phyloP scores from a whole-genome alignment of 2,888 invertebrate species.

The Patella caerulea region DNA sequence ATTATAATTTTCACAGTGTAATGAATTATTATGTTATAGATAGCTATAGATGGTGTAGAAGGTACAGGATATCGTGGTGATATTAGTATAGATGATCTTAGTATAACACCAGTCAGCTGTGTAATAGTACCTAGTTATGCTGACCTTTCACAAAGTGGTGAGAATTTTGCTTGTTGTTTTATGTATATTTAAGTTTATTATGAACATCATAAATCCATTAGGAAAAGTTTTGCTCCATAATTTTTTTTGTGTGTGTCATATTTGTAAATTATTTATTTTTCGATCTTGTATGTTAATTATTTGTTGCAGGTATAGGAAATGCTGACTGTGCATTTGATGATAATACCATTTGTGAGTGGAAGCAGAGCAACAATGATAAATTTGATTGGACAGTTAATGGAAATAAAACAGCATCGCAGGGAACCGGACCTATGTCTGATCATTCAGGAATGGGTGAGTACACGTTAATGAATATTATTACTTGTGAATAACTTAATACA shows the following conservation, averaged over 20 bases:
- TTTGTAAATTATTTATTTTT: background rate
- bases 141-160: conserved; percentile 32
- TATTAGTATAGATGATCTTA: conserved; percentile 57
- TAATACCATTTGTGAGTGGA: conserved; percentile 53
- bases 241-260: background rate
- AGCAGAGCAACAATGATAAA: conserved; percentile 48
- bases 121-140: conserved; percentile 46
- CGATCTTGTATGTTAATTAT: background rate
- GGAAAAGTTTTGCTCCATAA: too few relatives aligned
- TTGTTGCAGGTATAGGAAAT: conserved; percentile 23
- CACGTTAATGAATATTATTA: too few relatives aligned
- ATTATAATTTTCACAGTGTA: background rate
- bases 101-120: conserved; percentile 52
- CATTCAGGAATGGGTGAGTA: conserved; percentile 44
- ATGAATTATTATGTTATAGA: conserved; percentile 32
- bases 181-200: background rate
- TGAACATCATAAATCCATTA: too few relatives aligned
- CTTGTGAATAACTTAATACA: too few relatives aligned
- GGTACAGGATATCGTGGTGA: conserved; percentile 45
- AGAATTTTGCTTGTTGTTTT: conserved; percentile 2
- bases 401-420: conserved; percentile 40
- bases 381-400: conserved; percentile 57
- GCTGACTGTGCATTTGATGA: conserved; percentile 59
- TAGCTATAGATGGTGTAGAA: conserved; percentile 54
- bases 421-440: conserved; percentile 53